Base-by-base conservation (phyloP, 1,140 invertebrate species). In the Cheumatopsyche charites region DNA sequence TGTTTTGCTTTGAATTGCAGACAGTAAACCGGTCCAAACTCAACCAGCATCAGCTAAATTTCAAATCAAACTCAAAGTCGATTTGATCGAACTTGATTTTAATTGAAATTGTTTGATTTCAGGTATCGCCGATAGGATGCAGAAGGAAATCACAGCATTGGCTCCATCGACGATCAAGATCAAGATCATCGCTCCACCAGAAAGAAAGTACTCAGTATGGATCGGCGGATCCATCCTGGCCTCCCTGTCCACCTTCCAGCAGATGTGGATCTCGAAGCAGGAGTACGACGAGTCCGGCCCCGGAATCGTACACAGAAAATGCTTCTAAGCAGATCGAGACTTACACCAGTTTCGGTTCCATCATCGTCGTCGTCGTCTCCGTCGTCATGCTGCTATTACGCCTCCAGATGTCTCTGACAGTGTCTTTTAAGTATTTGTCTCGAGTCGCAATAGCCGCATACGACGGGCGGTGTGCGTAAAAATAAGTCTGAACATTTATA, bases 251-350 rank as follows among this genome's bases (percentile, higher is more conserved):
- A 95, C 93, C 81, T 94, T 94, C 92, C 93, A 94, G 81, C 91
- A 92, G 83, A 94, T 94, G 93, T 97, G 95, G 95, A 97, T 97
- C 86, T 94, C 92, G 79, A 96, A 96, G 83, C 93, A 96, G 84
- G 94, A 97, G 82, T 97, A 97, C 85, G 94, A 97, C 84, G 94
- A 97, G 83, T 95, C 93, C 79, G 94, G 94, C 77, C 94, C 94
- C 76, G 92, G 91, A 80, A 96, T 96, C 82, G 94, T 97, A 76
- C 94, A 96, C 89, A 91, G 94, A 87, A 97, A 96, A 86, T 97
- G 95, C 88, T 96, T 97, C 90, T 96, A 96, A 94, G 78, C 77
- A 36, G 49, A 41, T 62, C 11, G n/a, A 41, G 25, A 25, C 4
- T 12, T 25, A 5, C 55, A 23, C 43, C 47, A 17, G 62, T 29